Evolutionary conservation across 92 coral and sea anemone species (phyloP), one percentile per base, ranked within the genome.

Genomic region (Montipora capitata): DNA sequence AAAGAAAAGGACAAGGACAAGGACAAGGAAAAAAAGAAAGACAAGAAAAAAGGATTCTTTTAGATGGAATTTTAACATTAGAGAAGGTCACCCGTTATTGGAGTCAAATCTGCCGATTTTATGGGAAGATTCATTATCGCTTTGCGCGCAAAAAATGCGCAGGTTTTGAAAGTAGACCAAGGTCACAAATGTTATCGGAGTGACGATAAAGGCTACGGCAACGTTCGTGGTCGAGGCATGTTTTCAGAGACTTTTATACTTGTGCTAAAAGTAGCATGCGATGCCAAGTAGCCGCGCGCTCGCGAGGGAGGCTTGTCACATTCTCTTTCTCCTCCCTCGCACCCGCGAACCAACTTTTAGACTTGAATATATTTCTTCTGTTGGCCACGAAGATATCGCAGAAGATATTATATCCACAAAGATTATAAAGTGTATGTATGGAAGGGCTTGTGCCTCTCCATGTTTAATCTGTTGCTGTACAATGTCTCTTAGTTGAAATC

Each of bases 31-130:
- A 94, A 95, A 38, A 94, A 95, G 93, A 94, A 95, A 38, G 96
- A 95, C 70, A 95, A 93, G 90, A 95, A 85, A 85, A 95, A 95
- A 81, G 98, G 98, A 54, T 95, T 95, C 98, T 95, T 95, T 95
- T 95, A 95, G 81, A 56, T 38, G 64, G 65, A 40, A 11, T 85
- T 71, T 57, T 57, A 17, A 9, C 43, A 65, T 17, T 2, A 13
- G 15, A 38, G 10, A 72, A 68, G 56, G 45, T 40, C 57, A 42
- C 27, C 35, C 43, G 42, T 40, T 11, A 4, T 56, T 10, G 17
- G 8, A 17, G 41, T 39, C 12, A 67, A 5, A 59, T 40, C 4
- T 56, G 41, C 15, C 13, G 18, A 57, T 49, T 35, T 27, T 76
- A 59, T 56, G 27, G 16, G 59, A 43, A 40, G 72, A 44, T 6